Evolutionary conservation across 2,888 invertebrate species (phyloP), one percentile per base, ranked within the genome.

Genomic region (Diplazon laetatorius): DNA sequence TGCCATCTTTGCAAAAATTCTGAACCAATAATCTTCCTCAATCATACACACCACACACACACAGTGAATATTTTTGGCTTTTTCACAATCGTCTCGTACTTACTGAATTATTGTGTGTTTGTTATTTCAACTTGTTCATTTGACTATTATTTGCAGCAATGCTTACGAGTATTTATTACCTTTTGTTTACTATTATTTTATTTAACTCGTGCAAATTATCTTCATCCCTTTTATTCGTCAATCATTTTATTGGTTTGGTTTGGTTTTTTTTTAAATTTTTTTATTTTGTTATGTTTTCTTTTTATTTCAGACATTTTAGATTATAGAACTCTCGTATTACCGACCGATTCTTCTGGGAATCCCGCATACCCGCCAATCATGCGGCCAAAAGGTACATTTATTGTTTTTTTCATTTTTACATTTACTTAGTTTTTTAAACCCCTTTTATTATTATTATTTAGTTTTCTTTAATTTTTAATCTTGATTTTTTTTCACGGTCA

Each of bases 291-390:
- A 55, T 80, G 59, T 81, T 73, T 76, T 80, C 68, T 69, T 80
- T 63, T 91, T 89, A 91, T 94, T 94, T 90, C 94, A 95, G 95
- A 95, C 93, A 93, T 94, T 90, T 93, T 93, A 93, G 94, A 95
- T 93, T 94, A 94, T 93, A 94, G 93, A 92, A 93, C 94, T 91
- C 93, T 95, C 92, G 93, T 94, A 91, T 94, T 95, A 92, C 95
- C 95, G 88, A 95, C 95, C 89, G 95, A 96, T 93, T 94, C 95
- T 86, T 93, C 94, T 88, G 95, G 95, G 90, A 93, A 93, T 84
- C 94, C 93, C 87, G 93, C 94, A 91, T 93, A 94, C 91, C 95
- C 96, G 88, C 93, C 94, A 85, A 93, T 95, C 89, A 92, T 94
- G 89, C 93, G 93, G 91, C 93, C 95, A 83, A 93, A 94, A 94